Base-by-base conservation (phyloP, 2,888 invertebrate genomes). In the Ariolimax columbianus region DNA sequence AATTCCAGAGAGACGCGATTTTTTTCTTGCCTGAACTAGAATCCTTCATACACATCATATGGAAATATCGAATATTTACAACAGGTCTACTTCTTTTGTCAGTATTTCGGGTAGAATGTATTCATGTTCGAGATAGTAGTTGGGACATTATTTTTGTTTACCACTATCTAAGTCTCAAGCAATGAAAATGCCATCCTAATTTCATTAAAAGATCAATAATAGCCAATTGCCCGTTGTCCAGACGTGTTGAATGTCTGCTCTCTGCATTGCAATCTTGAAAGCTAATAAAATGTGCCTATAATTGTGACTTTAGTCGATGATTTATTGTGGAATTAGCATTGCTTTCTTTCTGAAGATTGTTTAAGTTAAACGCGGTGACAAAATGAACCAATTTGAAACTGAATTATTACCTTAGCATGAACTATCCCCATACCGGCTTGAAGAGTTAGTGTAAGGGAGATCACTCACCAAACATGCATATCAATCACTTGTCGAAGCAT, bases 341-440 rank as follows among this genome's bases (percentile, higher is more conserved):
- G 33, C 33, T 30, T 6, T 73, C 17, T 1, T 47, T 43, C 43
- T 43, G 7, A 40, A 73, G 6, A 36, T 14, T 33, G 51, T 40
- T 51, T 38, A 0, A 70, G 43, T n/a, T 43, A 26, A 51, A n/a
- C 26, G 33, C 4, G 17, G 9, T 51, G 17, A 38, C 17, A 51
- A 51, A 51, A 43, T 7, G 14, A 30, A 51, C 19, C 30, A 33
- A 26, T 72, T 79, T 59, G 63, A 79, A 38, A 72, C 78, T 51
- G 70, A 78, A 11, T 36, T 14, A 40, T 66, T 82, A 87, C 87
- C 87, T 87, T 87, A 51, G 86, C 87, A 80, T 86, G 82, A 82
- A 84, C 86, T 47, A 84, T 82, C 87, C 87, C 86, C 87, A 87
- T 87, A 66, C 66, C 47, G 68, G 68, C 26, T 63, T 43, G 77